These are phyloP conservation scores for Desoria tigrina DNA, from an alignment of 2,888 invertebrate genomes.

Conservation along the genomic window DNA sequence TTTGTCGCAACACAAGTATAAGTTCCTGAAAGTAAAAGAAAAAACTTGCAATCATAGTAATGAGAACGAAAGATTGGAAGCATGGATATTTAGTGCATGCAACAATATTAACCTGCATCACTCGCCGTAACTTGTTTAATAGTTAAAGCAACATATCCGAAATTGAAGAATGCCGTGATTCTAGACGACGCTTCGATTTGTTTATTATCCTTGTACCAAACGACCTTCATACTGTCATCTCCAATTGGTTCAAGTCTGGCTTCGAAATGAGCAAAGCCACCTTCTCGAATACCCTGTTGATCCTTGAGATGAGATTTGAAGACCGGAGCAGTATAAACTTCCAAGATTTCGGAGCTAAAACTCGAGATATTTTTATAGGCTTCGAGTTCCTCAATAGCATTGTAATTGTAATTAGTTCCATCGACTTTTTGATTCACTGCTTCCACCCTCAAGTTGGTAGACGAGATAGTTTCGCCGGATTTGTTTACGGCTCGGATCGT, in stretches of 20 bases:
- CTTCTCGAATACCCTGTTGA: slow-evolving; percentile 82
- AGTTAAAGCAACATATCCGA: slow-evolving; percentile 90
- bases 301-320: slow-evolving; percentile 88
- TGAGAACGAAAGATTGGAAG: no score
- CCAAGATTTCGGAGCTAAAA: slow-evolving; percentile 72
- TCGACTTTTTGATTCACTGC: slow-evolving; percentile 69
- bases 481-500: slow-evolving; percentile 88
- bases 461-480: slow-evolving; percentile 72
- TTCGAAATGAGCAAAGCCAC: slow-evolving; percentile 93
- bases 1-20: slow-evolving; percentile 76
- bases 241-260: slow-evolving; percentile 90
- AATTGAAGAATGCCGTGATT: slow-evolving; percentile 89
- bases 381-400: slow-evolving; percentile 87
- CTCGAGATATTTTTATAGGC: slow-evolving; percentile 81
- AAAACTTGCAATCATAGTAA: no score
- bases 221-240: slow-evolving; percentile 74
- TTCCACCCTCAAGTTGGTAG: slow-evolving; percentile 21
- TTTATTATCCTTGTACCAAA: slow-evolving; percentile 89
- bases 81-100: no score
- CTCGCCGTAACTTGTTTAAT: slow-evolving; percentile 86
- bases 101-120: no score
- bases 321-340: slow-evolving; percentile 72
- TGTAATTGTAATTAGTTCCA: slow-evolving; percentile 73
- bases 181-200: slow-evolving; percentile 89
- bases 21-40: no score